Evolutionary conservation across 2,797 vertebrate species (phyloP).

Genomic region (Knipowitschia caucasica): DNA sequence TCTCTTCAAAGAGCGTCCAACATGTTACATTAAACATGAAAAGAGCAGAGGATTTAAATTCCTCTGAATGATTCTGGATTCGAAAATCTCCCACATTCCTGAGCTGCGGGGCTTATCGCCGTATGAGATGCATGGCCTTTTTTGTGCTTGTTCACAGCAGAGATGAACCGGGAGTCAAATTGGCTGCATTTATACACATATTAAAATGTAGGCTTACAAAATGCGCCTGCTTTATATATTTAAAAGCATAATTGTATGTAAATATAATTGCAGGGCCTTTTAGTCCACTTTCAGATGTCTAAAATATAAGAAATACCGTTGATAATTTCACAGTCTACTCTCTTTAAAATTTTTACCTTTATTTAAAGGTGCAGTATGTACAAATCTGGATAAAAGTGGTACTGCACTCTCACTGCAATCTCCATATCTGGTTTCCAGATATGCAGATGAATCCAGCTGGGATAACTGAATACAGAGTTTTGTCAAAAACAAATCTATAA

Average conservation of each 20-base stretch:
- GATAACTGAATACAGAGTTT: no score
- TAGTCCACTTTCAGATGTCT: no score
- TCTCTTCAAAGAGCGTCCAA: conserved; percentile 8
- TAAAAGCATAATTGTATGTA: not conserved
- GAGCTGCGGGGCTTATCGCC: not conserved
- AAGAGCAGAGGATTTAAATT: conserved; percentile 18
- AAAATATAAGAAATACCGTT: no score
- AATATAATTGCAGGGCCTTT: no score
- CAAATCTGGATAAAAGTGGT: no score
- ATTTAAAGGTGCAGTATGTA: no score
- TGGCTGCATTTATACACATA: not conserved
- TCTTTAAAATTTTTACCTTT: no score
- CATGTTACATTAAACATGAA: conserved; percentile 26
- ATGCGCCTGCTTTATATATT: not conserved
- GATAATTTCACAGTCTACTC: no score
- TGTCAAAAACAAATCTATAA: no score
- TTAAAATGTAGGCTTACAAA: not conserved
- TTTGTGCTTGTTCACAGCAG: not conserved
- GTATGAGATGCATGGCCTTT: conserved; percentile 4
- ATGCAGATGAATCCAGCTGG: no score
- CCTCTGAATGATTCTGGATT: conserved; percentile 18
- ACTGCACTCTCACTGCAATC: no score
- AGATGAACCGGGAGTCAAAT: not conserved
- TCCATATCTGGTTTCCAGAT: no score
- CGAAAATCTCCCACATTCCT: conserved; percentile 19